These are phyloP conservation scores for Aegotheles bennettii DNA, from an alignment of 2,113 vertebrate genomes.

Conservation along the genomic window DNA sequence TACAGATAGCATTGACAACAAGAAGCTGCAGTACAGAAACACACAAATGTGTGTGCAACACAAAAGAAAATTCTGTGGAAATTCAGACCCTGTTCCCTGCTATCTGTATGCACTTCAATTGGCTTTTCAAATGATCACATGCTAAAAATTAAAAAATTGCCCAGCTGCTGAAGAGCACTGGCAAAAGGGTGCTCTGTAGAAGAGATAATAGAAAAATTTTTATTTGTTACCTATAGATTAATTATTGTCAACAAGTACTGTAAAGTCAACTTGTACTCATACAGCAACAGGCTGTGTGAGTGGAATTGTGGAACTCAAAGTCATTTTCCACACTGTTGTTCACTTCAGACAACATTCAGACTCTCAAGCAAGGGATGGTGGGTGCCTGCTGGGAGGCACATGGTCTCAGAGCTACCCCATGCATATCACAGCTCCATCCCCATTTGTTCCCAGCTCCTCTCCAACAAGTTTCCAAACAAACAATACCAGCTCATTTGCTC, in stretches of 20 bases:
- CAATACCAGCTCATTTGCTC: not conserved
- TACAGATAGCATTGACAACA: not conserved
- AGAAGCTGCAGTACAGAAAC: not conserved
- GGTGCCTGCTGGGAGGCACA: not conserved
- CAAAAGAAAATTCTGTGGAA: slow-evolving; percentile 31
- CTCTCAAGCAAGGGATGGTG: not conserved
- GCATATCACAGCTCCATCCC: not conserved
- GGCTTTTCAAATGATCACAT: not conserved
- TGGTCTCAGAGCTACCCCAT: not conserved
- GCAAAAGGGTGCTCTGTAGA: not conserved
- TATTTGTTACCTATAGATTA: not conserved
- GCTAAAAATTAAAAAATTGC: slow-evolving; percentile 38
- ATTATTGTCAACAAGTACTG: not conserved
- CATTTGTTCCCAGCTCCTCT: not conserved
- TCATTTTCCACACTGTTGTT: not conserved
- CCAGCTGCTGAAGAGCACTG: slow-evolving; percentile 14
- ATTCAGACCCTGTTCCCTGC: slow-evolving; percentile 15
- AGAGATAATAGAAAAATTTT: not conserved
- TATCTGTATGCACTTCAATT: not conserved
- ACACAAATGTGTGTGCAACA: not conserved
- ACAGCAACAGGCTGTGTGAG: not conserved
- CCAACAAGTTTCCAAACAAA: not conserved
- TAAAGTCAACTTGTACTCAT: not conserved
- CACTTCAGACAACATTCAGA: not conserved
- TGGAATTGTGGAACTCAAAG: not conserved